Evolutionary conservation across 2,113 vertebrate species (phyloP).

Genomic region (Corythaeola cristata): DNA sequence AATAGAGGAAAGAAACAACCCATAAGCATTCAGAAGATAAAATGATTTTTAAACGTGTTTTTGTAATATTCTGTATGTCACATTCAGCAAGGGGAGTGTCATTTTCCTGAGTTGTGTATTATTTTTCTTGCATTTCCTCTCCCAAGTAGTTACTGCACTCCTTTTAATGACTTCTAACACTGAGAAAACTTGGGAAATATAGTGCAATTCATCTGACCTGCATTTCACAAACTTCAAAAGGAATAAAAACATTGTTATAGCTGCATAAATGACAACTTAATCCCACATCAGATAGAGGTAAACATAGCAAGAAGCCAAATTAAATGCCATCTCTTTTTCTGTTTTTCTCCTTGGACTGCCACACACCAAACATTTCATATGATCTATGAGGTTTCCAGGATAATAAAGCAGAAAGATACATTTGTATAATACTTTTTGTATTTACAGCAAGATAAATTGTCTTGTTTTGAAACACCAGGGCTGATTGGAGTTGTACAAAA

Average conservation of each 20-base stretch:
- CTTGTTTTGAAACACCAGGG: conserved; percentile 68
- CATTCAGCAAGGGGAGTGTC: neutral
- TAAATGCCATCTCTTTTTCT: conserved; percentile 21
- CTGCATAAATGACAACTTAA: conserved; percentile 58
- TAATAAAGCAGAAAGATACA: conserved; percentile 51
- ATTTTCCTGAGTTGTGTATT: neutral
- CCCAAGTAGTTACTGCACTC: neutral
- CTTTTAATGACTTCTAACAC: neutral
- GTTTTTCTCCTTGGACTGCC: conserved; percentile 38
- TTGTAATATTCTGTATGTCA: neutral
- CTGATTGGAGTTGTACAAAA: conserved; percentile 48
- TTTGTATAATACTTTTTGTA: conserved; percentile 64
- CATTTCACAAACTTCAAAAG: conserved; percentile 49
- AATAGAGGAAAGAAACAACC: neutral
- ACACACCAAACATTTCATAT: conserved; percentile 53
- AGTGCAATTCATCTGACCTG: conserved; percentile 15
- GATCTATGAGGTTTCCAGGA: conserved; percentile 50
- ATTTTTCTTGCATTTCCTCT: neutral
- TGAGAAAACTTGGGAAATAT: conserved; percentile 2
- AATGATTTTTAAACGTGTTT: neutral
- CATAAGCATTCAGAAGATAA: neutral
- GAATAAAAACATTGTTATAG: conserved; percentile 53
- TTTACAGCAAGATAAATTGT: conserved; percentile 68
- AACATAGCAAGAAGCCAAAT: conserved; percentile 32
- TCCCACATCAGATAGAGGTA: conserved; percentile 44